Percentiles rank a stretch among this genome's conserved stretches.
Evolutionary conservation across 1,140 invertebrate species (phyloP).

Genomic region (Berghia stephanieae): DNA sequence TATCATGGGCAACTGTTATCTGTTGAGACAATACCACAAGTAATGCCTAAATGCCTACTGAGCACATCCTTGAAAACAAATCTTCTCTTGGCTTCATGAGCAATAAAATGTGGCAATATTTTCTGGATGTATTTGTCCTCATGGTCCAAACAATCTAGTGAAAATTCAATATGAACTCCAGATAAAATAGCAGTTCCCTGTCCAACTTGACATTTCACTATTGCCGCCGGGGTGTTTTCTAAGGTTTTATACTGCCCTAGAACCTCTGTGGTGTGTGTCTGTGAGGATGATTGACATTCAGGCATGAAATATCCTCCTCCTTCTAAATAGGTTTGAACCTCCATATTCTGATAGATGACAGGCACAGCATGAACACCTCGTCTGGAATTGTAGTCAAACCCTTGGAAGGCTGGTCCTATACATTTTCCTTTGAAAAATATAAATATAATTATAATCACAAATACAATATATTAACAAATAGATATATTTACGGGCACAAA

Average conservation of each 20-base stretch:
- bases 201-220: constrained; percentile 48
- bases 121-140: constrained; percentile 33
- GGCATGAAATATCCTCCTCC: constrained; percentile 50
- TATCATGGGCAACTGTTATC: too few relatives aligned
- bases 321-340: constrained; percentile 41
- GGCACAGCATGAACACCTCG: constrained; percentile 44
- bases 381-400: constrained; percentile 47
- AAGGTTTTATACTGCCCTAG: constrained; percentile 31
- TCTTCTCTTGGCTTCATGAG: neutral
- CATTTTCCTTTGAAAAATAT: constrained; percentile 42
- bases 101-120: constrained; percentile 7
- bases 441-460: neutral
- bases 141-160: constrained; percentile 28
- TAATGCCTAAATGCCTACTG: too few relatives aligned
- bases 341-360: constrained; percentile 14
- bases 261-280: neutral
- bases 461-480: too few relatives aligned
- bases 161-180: constrained; percentile 53
- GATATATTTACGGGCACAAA: neutral
- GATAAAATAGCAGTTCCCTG: constrained; percentile 48
- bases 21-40: too few relatives aligned
- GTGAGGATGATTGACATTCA: neutral
- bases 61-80: constrained; percentile 27
- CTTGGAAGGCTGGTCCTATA: constrained; percentile 48
- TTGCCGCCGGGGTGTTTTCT: constrained; percentile 36